A percentile compares a stretch with the other conserved stretches of the same genome.
phyloP scores from a whole-genome alignment of 37 sponge, comb jelly and placozoan genomes.

The Crambe crambe region DNA sequence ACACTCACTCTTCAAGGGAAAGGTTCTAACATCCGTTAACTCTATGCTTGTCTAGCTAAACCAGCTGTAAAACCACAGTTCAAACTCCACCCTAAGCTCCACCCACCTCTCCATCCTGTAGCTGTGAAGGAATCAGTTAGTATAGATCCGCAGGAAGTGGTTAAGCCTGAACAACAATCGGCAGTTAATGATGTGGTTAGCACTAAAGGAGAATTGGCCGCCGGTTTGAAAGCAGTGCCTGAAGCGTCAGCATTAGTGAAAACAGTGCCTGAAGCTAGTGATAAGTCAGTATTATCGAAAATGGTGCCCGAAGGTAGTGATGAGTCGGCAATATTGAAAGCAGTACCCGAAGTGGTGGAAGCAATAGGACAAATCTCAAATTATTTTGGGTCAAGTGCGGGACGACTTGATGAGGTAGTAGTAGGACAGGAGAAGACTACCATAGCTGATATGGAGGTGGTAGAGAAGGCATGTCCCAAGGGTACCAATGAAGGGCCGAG shows the following conservation, averaged over 20 bases:
- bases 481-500: not conserved
- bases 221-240: not conserved
- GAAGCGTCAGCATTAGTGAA: not conserved
- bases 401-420: not conserved
- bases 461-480: no score
- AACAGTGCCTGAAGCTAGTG: not conserved
- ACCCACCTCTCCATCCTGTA: not conserved
- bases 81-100: not conserved
- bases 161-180: not conserved
- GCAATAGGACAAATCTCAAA: conserved; percentile 19
- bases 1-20: no score
- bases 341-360: conserved; percentile 10
- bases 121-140: not conserved
- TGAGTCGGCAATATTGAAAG: not conserved
- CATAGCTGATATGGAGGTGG: not conserved
- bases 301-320: not conserved
- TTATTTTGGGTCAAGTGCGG: conserved; percentile 5
- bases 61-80: not conserved
- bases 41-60: no score
- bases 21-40: not conserved
- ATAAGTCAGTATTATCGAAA: not conserved
- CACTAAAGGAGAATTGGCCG: not conserved
- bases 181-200: not conserved
- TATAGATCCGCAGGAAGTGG: not conserved
- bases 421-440: not conserved